phyloP scores from a whole-genome alignment of 2,113 vertebrate genomes.

The Callithrix jacchus region DNA sequence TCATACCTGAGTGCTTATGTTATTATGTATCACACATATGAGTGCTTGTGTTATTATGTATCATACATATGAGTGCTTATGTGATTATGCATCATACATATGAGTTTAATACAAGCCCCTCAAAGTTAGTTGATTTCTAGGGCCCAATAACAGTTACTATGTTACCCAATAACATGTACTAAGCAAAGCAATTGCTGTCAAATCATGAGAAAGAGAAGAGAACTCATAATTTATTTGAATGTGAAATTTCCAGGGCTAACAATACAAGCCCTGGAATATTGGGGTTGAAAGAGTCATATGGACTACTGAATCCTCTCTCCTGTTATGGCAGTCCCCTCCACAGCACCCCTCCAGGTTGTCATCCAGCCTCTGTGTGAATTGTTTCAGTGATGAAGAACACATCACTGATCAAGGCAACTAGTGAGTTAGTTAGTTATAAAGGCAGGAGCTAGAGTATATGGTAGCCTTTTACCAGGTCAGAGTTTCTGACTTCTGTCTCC shows the following conservation, averaged over 20 bases:
- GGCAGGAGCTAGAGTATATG: neutral
- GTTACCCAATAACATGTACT: neutral
- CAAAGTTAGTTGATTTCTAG: neutral
- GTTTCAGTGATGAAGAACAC: neutral
- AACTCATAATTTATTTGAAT: neutral
- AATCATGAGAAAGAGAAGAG: neutral
- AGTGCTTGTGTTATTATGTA: neutral
- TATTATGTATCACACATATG: no score
- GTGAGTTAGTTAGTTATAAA: neutral
- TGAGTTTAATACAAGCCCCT: neutral
- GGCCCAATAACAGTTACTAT: neutral
- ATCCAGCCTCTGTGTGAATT: neutral
- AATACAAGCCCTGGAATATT: neutral
- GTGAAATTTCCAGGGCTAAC: neutral
- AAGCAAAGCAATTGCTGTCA: neutral
- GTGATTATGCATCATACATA: neutral
- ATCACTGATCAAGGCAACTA: neutral
- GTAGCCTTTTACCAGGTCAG: neutral
- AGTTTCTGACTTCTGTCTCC: neutral
- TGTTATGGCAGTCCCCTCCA: neutral
- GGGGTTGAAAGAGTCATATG: neutral
- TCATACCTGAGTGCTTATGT: neutral
- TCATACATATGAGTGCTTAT: no score
- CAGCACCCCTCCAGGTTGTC: no score
- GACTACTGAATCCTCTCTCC: neutral